phyloP scores from a whole-genome alignment of 2,888 invertebrate species.

The Epistrophe grossulariae region DNA sequence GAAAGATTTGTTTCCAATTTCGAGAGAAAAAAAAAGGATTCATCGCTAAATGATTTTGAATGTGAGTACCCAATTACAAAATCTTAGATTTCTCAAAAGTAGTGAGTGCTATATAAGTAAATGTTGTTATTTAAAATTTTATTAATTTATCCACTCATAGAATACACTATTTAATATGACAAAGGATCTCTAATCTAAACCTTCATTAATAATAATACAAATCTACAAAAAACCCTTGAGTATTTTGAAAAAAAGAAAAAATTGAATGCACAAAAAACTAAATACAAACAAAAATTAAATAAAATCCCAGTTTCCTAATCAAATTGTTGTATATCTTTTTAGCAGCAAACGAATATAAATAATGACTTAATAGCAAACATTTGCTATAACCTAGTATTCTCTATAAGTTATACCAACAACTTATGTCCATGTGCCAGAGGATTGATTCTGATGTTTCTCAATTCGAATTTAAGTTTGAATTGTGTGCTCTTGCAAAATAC shows the following conservation, averaged over 20 bases:
- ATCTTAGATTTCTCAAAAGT: no score
- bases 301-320: neutral
- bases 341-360: constrained; percentile 20
- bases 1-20: neutral
- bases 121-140: neutral
- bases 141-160: neutral
- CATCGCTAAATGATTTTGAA: neutral
- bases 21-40: neutral
- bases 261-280: neutral
- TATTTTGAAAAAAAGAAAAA: neutral
- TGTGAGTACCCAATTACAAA: no score
- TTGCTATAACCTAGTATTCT: constrained; percentile 44
- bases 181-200: neutral
- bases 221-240: constrained; percentile 9
- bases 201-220: constrained; percentile 24
- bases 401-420: constrained; percentile 45
- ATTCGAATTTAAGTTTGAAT: neutral
- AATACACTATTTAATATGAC: neutral
- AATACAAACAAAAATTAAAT: neutral
- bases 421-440: constrained; percentile 38
- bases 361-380: constrained; percentile 50
- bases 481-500: constrained; percentile 43
- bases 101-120: no score
- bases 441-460: constrained; percentile 16
- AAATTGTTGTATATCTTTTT: neutral